These are phyloP conservation scores for Vulpes lagopus DNA, from an alignment of 2,113 vertebrate species.

Conservation along the genomic window DNA sequence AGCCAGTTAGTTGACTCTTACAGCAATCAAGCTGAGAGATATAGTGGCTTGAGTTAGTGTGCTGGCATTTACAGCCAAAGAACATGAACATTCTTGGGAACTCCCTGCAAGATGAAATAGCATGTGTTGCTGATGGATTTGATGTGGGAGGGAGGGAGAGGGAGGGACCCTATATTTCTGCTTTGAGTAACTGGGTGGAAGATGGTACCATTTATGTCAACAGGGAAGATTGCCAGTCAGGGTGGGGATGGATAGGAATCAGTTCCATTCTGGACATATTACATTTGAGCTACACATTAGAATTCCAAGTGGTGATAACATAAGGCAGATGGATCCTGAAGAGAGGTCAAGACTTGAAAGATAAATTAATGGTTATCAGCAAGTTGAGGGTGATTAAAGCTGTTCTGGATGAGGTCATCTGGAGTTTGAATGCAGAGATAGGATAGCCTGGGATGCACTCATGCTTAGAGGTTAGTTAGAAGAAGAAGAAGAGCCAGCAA, in stretches of 20 bases:
- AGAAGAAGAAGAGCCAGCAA: neutral
- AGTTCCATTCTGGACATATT: neutral
- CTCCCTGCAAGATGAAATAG: neutral
- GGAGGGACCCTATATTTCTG: neutral
- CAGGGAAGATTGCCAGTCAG: slow-evolving; percentile 42
- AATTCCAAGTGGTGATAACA: slow-evolving; percentile 62
- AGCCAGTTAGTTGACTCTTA: neutral
- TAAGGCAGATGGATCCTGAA: neutral
- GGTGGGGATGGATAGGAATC: neutral
- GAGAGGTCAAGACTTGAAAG: slow-evolving; percentile 47
- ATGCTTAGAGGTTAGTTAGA: neutral
- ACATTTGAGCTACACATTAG: neutral
- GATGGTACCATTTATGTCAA: slow-evolving; percentile 23
- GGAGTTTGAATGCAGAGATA: neutral
- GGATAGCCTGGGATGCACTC: neutral
- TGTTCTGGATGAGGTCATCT: slow-evolving; percentile 59
- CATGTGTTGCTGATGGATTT: slow-evolving; percentile 12
- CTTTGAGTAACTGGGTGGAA: slow-evolving; percentile 22
- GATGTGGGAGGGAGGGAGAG: neutral
- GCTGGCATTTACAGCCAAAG: neutral
- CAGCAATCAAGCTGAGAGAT: neutral
- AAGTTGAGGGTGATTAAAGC: slow-evolving; percentile 56
- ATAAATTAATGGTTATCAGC: slow-evolving; percentile 70
- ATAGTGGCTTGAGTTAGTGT: neutral
- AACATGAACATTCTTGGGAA: neutral